These are phyloP conservation scores for Gadopsis bispinosus DNA, from an alignment of 2,797 vertebrate genomes.

Conservation along the genomic window DNA sequence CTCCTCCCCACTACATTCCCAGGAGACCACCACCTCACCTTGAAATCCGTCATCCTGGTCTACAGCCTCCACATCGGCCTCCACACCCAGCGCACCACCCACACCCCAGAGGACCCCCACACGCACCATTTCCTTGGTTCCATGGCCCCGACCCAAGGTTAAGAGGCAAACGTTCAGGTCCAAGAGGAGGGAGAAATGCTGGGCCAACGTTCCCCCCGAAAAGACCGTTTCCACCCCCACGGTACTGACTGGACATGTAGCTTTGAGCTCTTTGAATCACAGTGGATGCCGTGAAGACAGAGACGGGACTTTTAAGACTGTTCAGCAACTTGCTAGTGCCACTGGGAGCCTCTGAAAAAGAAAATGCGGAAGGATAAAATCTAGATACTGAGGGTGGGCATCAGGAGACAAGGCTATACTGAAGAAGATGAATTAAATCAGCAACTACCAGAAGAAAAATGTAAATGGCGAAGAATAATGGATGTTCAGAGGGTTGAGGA, in stretches of 20 bases:
- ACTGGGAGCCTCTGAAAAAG: constrained; percentile 20
- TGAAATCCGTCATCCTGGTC: constrained; percentile 72
- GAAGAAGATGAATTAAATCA: constrained; percentile 17
- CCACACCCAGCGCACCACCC: constrained; percentile 71
- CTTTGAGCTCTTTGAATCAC: constrained; percentile 37
- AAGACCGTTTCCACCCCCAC: constrained; percentile 92
- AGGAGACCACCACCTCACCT: constrained; percentile 70
- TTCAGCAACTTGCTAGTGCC: not conserved
- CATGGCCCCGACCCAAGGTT: constrained; percentile 81
- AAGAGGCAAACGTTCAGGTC: constrained; percentile 89
- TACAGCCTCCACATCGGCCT: constrained; percentile 62
- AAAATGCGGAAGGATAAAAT: constrained; percentile 36
- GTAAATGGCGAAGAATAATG: constrained; percentile 12
- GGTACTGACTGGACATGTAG: constrained; percentile 85
- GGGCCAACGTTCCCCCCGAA: constrained; percentile 91
- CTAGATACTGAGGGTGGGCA: constrained; percentile 27
- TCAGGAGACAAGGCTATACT: not conserved
- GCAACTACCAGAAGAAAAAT: constrained; percentile 32
- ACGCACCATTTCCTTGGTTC: constrained; percentile 79
- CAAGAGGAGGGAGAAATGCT: constrained; percentile 78
- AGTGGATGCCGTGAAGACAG: constrained; percentile 12
- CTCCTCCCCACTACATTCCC: constrained; percentile 66
- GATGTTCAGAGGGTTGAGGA: constrained; percentile 18
- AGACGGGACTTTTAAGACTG: constrained; percentile 19
- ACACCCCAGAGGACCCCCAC: constrained; percentile 69